Conservation (phyloP, 1,140 invertebrate species). For the Heliconius nattereri region DNA sequence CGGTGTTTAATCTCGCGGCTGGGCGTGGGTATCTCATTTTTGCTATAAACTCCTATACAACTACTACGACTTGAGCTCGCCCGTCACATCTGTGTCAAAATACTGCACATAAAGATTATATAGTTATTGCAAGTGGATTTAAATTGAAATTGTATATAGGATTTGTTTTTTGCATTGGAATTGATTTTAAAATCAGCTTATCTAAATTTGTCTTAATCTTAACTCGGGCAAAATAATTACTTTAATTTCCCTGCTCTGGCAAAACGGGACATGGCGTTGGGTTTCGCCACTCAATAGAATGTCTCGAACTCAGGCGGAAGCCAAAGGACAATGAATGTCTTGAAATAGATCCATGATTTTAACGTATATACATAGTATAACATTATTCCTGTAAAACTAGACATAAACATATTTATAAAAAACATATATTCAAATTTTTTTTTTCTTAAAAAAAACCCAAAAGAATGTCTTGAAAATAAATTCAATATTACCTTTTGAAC, state of each 20-base stretch:
- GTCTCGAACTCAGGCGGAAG: too few relatives aligned
- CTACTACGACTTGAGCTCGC: slow-evolving; percentile 29
- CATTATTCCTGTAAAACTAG: too few relatives aligned
- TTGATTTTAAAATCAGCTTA: background rate
- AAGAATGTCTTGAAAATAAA: background rate
- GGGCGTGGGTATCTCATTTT: slow-evolving; percentile 64
- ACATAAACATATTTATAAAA: too few relatives aligned
- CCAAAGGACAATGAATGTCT: too few relatives aligned
- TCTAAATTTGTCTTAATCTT: background rate
- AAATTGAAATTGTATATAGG: background rate
- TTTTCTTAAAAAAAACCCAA: background rate
- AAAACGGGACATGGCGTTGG: too few relatives aligned
- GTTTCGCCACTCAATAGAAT: too few relatives aligned
- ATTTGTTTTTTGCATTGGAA: background rate
- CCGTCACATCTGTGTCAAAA: slow-evolving; percentile 39
- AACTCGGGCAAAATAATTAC: too few relatives aligned
- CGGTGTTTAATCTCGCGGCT: slow-evolving; percentile 59
- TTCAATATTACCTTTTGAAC: background rate
- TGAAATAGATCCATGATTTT: too few relatives aligned
- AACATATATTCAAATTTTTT: too few relatives aligned
- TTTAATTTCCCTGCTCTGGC: too few relatives aligned
- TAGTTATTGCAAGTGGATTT: slow-evolving; percentile 11
- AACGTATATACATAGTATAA: too few relatives aligned
- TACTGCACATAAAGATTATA: slow-evolving; percentile 19
- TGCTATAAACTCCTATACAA: slow-evolving; percentile 37